Evolutionary conservation across 1,140 invertebrate species (phyloP), one percentile per base, ranked within the genome.

Genomic region (Frieseomelitta varia): DNA sequence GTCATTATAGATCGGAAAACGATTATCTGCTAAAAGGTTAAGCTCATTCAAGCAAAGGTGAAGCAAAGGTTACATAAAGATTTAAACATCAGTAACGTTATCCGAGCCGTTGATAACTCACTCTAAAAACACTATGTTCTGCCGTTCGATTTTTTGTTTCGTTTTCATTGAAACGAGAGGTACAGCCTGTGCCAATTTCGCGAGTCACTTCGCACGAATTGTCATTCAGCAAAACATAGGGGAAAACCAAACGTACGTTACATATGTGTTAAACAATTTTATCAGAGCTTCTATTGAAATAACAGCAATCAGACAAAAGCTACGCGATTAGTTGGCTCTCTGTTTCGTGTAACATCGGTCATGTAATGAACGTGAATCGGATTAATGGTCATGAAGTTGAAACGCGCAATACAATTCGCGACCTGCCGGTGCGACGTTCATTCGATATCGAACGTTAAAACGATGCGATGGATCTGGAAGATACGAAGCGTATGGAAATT

Each of bases 331-430:
- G 4, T 12, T 56, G 1, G 11, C 17, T 15, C 11, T 34, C 24
- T 47, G 17, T 27, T 58, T 30, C 53, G 24, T 53, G 55, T 27
- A 30, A 67, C 34, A 24, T 78, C 63, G 21, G 63, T 12, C 67
- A 4, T 34, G 27, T 69, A 58, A 71, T 56, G 51, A 15, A 39
- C 24, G 24, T 53, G 34, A 79, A 69, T 79, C 78, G 67, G 24
- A 79, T 79, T 71, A 79, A 71, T 34, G 55, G 34, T 21, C 19
- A 19, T 17, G 6, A 27, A 71, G 72, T 51, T 69, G 53, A 27
- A 47, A 72, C n/a, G 51, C 78, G 71, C n/a, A 47, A 27, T 58
- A 30, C 53, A 47, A 71, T 58, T 10, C 55, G 15, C 34, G 11
- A 30, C 17, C 39, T 17, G 15, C 39, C 39, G 39, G 10, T 10